Evolutionary conservation across 2,113 vertebrate genomes (phyloP).

Genomic region (Coregonus clupeaformis): DNA sequence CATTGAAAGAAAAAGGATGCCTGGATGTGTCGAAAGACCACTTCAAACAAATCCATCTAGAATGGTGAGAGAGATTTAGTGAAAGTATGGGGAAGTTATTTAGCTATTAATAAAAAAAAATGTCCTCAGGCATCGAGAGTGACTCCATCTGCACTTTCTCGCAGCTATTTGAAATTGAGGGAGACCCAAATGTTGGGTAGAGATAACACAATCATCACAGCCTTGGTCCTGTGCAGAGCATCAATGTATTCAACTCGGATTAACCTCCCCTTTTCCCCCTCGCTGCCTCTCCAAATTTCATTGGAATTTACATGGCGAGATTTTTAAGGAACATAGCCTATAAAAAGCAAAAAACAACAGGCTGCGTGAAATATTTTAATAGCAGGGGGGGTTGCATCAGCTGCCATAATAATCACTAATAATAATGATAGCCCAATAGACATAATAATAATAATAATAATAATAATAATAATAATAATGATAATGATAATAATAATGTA

Average conservation of each 20-base stretch:
- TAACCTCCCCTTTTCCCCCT: conserved; percentile 81
- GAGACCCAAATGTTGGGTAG: conserved; percentile 92
- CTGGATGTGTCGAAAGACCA: conserved; percentile 78
- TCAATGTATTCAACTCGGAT: conserved; percentile 91
- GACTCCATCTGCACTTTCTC: conserved; percentile 83
- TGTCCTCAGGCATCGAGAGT: conserved; percentile 87
- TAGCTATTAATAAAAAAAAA: conserved; percentile 91
- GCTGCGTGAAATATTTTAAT: conserved; percentile 52
- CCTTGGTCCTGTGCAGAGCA: conserved; percentile 81
- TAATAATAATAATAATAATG: conserved; percentile 8
- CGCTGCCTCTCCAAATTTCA: conserved; percentile 73
- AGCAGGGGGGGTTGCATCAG: not conserved
- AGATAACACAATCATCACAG: conserved; percentile 93
- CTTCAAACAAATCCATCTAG: conserved; percentile 89
- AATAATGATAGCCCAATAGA: not conserved
- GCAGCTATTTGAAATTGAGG: conserved; percentile 90
- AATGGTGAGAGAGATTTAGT: conserved; percentile 76
- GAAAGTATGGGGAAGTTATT: conserved; percentile 88
- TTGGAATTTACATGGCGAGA: conserved; percentile 74
- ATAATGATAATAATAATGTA: not conserved
- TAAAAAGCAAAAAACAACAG: conserved; percentile 61
- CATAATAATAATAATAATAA: conserved; percentile 6
- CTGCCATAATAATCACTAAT: not conserved
- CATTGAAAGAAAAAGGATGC: conserved; percentile 65
- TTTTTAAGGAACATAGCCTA: conserved; percentile 68